These are phyloP conservation scores for Tolmerus cingulatus DNA, from an alignment of 2,888 invertebrate species.

Conservation along the genomic window DNA sequence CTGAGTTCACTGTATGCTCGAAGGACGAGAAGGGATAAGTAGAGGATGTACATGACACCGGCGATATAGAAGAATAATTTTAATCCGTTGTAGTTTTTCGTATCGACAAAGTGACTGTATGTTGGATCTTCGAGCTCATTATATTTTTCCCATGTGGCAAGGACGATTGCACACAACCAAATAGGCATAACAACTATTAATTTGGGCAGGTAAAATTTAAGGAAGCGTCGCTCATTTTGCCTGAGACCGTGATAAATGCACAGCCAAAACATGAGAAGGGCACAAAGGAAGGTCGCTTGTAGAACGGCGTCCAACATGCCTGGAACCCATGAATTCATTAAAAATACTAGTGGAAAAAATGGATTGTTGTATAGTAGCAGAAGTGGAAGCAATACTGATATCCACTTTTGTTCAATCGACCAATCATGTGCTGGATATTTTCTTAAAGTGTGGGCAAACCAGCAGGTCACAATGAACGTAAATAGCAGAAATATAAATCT, in stretches of 20 bases:
- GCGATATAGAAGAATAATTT: conserved; percentile 91
- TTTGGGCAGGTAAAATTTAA: conserved; percentile 92
- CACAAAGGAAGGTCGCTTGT: conserved; percentile 88
- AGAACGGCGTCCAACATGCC: conserved; percentile 91
- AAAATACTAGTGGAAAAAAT: conserved; percentile 87
- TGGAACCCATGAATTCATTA: conserved; percentile 88
- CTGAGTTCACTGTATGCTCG: conserved; percentile 93
- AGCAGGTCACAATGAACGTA: conserved; percentile 86
- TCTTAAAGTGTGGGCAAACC: conserved; percentile 88
- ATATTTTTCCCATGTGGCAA: conserved; percentile 90
- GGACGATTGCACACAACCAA: conserved; percentile 85
- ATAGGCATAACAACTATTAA: conserved; percentile 83
- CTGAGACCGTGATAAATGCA: conserved; percentile 94
- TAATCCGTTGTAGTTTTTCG: conserved; percentile 82
- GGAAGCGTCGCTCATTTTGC: conserved; percentile 86
- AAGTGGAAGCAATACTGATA: conserved; percentile 85
- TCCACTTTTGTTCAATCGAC: conserved; percentile 98
- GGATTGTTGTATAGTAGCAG: conserved; percentile 94
- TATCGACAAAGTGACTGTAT: conserved; percentile 87
- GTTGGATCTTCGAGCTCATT: conserved; percentile 91
- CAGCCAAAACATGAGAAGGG: conserved; percentile 91
- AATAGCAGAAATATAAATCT: conserved; percentile 89
- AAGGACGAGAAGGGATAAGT: conserved; percentile 82
- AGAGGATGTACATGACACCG: conserved; percentile 84
- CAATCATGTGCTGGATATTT: conserved; percentile 90